phyloP scores from a whole-genome alignment of 2,113 vertebrate species.

The Amazona vittata region DNA sequence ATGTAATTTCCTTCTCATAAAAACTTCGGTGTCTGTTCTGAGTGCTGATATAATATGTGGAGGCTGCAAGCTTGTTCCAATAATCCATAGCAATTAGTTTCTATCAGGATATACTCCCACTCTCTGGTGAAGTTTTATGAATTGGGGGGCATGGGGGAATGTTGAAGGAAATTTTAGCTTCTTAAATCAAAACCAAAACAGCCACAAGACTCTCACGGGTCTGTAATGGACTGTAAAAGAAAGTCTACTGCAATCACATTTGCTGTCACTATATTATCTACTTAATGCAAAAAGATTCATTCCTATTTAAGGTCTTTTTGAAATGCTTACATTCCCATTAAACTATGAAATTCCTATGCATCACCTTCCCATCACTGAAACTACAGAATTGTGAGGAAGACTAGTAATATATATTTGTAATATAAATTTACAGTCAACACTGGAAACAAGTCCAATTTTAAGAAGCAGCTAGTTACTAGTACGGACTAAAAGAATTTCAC shows the following conservation, averaged over 20 bases:
- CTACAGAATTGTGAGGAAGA: neutral
- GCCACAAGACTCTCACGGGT: neutral
- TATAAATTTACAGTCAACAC: neutral
- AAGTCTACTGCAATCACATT: neutral
- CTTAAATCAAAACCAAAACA: neutral
- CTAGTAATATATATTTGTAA: neutral
- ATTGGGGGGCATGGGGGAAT: neutral
- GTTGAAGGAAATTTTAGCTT: neutral
- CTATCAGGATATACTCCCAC: conserved; percentile 50
- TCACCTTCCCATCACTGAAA: neutral
- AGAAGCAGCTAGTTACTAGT: neutral
- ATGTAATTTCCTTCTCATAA: conserved; percentile 50
- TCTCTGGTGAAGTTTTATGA: conserved; percentile 17
- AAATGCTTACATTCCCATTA: neutral
- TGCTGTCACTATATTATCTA: neutral
- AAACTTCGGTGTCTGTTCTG: conserved; percentile 17
- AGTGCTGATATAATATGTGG: conserved; percentile 41
- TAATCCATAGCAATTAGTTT: conserved; percentile 54
- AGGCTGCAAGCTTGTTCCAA: conserved; percentile 49
- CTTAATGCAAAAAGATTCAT: neutral
- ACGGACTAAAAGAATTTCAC: conserved; percentile 25
- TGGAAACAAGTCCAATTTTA: conserved; percentile 36
- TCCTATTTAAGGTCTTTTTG: neutral
- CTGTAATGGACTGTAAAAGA: neutral
- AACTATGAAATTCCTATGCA: neutral